Percentiles rank a stretch among this genome's conserved stretches.
Evolutionary conservation across 2,797 vertebrate genomes (phyloP).

Genomic region (Hypotaenidia okinawae): DNA sequence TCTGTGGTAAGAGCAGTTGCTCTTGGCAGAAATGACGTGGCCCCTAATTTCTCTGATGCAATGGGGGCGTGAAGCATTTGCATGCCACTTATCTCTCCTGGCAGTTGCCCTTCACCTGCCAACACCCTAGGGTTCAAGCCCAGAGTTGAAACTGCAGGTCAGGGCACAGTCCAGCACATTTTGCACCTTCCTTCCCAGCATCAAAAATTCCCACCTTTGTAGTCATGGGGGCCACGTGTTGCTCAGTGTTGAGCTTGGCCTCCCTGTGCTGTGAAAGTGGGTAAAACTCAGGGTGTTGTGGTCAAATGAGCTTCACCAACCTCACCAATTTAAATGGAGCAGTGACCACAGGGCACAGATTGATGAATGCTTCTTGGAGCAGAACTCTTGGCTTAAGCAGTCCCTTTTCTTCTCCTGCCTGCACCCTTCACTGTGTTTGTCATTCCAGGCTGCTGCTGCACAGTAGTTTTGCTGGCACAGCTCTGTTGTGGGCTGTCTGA

Average conservation of each 20-base stretch:
- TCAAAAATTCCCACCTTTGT: background rate
- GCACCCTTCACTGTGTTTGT: background rate
- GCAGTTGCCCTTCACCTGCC: background rate
- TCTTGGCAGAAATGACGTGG: background rate
- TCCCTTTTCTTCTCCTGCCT: background rate
- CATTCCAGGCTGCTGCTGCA: background rate
- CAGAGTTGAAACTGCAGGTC: slow-evolving; percentile 15
- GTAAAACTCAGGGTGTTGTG: background rate
- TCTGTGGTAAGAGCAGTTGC: slow-evolving; percentile 86
- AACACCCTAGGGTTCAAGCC: background rate
- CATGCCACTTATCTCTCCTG: background rate
- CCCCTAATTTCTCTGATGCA: background rate
- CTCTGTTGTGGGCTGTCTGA: background rate
- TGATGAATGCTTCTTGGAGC: background rate
- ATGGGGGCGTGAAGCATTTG: background rate
- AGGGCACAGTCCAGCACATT: background rate
- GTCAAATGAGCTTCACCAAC: background rate
- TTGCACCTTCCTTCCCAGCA: background rate
- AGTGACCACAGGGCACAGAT: background rate
- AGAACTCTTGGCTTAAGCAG: background rate
- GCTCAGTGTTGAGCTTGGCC: background rate
- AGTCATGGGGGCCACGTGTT: background rate
- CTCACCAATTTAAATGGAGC: background rate
- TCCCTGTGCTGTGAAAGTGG: background rate
- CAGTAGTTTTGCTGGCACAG: background rate